phyloP scores from a whole-genome alignment of 2,797 vertebrate genomes.

The Craterocephalus amniculus region DNA sequence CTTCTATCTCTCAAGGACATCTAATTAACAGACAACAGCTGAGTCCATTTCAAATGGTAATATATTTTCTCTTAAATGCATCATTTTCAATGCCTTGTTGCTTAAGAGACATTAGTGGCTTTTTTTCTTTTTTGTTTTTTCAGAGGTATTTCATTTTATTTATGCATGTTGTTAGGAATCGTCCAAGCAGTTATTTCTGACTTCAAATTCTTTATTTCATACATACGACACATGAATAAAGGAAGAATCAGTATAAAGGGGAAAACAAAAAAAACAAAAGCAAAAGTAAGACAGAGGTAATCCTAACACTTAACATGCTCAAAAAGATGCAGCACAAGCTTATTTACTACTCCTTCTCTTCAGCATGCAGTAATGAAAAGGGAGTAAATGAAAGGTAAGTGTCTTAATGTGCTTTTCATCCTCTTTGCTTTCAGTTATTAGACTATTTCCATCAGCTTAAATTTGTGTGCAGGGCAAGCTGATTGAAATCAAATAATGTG shows the following conservation, averaged over 20 bases:
- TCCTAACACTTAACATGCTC: no score
- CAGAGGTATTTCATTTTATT: constrained; percentile 70
- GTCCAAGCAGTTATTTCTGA: constrained; percentile 76
- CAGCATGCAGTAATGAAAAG: constrained; percentile 71
- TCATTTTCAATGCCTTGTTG: constrained; percentile 77
- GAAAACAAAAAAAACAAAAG: no score
- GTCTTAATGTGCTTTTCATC: constrained; percentile 49
- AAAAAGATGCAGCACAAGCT: no score
- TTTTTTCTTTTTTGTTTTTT: constrained; percentile 31
- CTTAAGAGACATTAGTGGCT: constrained; percentile 68
- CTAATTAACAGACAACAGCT: constrained; percentile 90
- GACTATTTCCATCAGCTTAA: constrained; percentile 15
- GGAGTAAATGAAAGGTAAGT: constrained; percentile 62
- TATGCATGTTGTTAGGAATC: constrained; percentile 71
- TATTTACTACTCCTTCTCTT: no score
- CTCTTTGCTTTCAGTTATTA: constrained; percentile 38
- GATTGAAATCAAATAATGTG: constrained; percentile 24
- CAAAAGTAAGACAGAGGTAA: no score
- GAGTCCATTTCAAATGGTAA: constrained; percentile 87
- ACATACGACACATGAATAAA: no score
- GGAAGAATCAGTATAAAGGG: no score
- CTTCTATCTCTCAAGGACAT: constrained; percentile 85
- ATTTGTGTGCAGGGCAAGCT: constrained; percentile 30
- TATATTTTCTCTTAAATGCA: constrained; percentile 81
- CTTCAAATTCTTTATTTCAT: no score